These are phyloP conservation scores for Edolisoma coerulescens DNA, from an alignment of 2,113 vertebrate species.

Conservation along the genomic window DNA sequence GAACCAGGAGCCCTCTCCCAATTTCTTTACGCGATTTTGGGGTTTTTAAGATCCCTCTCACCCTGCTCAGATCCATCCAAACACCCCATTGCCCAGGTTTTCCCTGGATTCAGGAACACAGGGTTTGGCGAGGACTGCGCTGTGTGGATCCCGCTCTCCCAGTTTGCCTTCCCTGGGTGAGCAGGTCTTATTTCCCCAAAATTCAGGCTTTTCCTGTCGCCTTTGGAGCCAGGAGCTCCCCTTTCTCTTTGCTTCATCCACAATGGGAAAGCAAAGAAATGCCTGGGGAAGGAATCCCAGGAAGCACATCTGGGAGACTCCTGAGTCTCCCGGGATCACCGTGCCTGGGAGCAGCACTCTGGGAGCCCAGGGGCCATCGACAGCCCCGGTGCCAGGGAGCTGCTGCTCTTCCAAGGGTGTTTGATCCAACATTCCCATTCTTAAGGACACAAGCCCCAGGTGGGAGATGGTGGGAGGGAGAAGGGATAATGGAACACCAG, in stretches of 20 bases:
- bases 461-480: not conserved
- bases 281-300: rapidly evolving
- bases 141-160: rapidly evolving
- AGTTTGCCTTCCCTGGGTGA: not conserved
- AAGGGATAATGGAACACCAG: not conserved
- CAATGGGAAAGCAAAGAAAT: not conserved
- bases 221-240: not conserved
- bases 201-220: not conserved
- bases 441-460: rapidly evolving
- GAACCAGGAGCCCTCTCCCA: not conserved
- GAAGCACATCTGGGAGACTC: not conserved
- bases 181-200: rapidly evolving
- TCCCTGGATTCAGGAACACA: not conserved
- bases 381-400: not conserved
- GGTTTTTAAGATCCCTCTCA: too few relatives aligned
- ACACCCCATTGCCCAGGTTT: not conserved
- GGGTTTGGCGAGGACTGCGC: rapidly evolving
- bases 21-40: rapidly evolving
- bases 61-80: not conserved
- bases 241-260: not conserved
- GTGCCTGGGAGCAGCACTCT: not conserved
- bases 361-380: rapidly evolving
- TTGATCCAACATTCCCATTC: not conserved
- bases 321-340: rapidly evolving
- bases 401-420: rapidly evolving